These are phyloP conservation scores for Rhabdornis inornatus DNA, from an alignment of 2,113 vertebrate genomes.

Conservation along the genomic window DNA sequence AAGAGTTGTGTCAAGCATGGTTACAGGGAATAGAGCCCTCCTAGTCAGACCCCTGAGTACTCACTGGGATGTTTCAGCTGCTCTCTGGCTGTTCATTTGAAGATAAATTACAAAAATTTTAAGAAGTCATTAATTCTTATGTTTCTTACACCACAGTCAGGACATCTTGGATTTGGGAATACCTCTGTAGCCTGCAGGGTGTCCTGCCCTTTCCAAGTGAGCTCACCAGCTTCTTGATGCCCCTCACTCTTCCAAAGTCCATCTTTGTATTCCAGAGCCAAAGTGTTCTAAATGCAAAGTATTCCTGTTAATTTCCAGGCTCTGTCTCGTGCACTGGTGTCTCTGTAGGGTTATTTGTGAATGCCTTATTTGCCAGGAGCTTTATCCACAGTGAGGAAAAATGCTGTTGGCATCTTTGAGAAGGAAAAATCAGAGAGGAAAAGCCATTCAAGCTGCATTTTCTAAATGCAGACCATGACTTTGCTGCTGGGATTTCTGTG, in stretches of 20 bases:
- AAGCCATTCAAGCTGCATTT: background rate
- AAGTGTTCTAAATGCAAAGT: background rate
- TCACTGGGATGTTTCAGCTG: background rate
- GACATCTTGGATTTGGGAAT: background rate
- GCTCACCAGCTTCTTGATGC: background rate
- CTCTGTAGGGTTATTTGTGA: background rate
- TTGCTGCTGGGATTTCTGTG: background rate
- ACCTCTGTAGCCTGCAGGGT: background rate
- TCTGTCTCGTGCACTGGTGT: background rate
- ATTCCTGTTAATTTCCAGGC: background rate
- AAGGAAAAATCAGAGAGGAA: background rate
- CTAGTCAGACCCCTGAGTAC: background rate
- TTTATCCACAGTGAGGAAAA: background rate
- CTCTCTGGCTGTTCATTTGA: background rate
- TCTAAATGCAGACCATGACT: background rate
- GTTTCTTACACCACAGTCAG: background rate
- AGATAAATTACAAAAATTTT: background rate
- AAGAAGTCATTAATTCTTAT: rapidly evolving
- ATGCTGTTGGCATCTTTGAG: background rate
- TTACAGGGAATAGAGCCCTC: background rate
- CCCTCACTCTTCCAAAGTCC: background rate
- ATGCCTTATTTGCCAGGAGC: background rate
- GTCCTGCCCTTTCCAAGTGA: background rate
- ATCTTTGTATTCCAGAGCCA: background rate
- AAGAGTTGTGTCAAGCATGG: rapidly evolving